phyloP scores from a whole-genome alignment of 2,888 invertebrate genomes.

The Diarsia mendica region DNA sequence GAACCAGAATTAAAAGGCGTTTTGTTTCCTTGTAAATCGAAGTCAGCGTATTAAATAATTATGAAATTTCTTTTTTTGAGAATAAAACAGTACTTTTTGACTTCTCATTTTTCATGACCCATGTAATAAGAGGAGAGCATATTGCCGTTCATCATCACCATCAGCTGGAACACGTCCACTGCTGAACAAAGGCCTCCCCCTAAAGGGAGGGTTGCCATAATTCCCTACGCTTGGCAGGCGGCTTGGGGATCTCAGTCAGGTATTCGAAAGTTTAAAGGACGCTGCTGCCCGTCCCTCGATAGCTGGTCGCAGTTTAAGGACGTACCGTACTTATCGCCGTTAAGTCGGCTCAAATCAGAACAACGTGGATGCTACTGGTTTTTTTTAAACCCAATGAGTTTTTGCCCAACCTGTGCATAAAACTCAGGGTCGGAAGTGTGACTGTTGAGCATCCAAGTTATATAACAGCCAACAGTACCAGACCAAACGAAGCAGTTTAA shows the following conservation, averaged over 20 bases:
- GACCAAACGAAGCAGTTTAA: background rate
- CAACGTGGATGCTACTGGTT: background rate
- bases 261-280: no score
- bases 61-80: background rate
- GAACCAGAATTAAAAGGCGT: slow-evolving; percentile 18
- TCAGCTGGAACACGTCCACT: no score
- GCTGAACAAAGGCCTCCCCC: no score
- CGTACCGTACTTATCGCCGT: background rate
- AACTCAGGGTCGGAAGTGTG: background rate
- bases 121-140: background rate
- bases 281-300: no score
- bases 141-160: no score
- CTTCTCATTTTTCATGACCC: no score
- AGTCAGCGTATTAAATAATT: background rate
- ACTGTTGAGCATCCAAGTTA: background rate
- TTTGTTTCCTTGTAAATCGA: slow-evolving; percentile 15
- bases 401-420: background rate
- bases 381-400: background rate
- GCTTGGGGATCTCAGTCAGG: no score
- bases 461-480: background rate
- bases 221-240: no score
- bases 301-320: no score
- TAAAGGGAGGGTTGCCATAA: no score
- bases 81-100: background rate
- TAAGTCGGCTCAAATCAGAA: background rate